Base-by-base conservation (phyloP, 2,888 invertebrate genomes). In the Microplitis manilae region DNA sequence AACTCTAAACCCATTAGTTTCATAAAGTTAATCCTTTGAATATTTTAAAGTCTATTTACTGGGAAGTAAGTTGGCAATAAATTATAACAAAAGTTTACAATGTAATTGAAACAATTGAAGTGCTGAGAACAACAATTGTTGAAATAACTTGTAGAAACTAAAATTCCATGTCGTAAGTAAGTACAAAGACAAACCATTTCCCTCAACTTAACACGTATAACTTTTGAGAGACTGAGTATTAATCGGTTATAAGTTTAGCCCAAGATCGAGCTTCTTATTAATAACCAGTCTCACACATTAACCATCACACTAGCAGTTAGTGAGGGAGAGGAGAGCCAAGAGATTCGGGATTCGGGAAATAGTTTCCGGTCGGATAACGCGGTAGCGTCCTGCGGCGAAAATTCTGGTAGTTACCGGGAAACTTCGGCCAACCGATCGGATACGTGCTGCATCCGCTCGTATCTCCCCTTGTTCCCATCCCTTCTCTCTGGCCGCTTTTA, bases 221-320 rank as follows among this genome's bases (percentile, higher is more conserved):
- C 50, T 50, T 50, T 50, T 50, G 83, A 83, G 84, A 84, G 84
- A 85, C 84, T 86, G 83, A 50, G 83, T 85, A 86, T 86, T 87
- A 86, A 87, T 85, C 82, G 84, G 82, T 84, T 84, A 85, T 86
- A 88, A 88, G 86, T 88, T 86, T 79, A 79, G 79, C 82, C 83
- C 84, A 84, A 85, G 83, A 83, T 50, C 50, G 84, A 85, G 85
- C 50, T 50, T 50, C 50, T 50, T 50, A 50, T 50, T 50, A 50
- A 50, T 50, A 50, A 50, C 50, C 65, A 73, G 61, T 76, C 62
- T 75, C 39, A 20, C 13, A 50, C 50, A 50, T 50, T 59, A 30
- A 20, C 72, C 50, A 73, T 20, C 50, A 50, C 50, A 50, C 50
- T 5, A 50, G 50, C 9, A 50, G 50, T 50, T 50, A 13, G 9